A percentile compares a stretch with the other conserved stretches of the same genome.
Conservation (phyloP, 2,797 vertebrate genomes). For the Mus caroli region DNA sequence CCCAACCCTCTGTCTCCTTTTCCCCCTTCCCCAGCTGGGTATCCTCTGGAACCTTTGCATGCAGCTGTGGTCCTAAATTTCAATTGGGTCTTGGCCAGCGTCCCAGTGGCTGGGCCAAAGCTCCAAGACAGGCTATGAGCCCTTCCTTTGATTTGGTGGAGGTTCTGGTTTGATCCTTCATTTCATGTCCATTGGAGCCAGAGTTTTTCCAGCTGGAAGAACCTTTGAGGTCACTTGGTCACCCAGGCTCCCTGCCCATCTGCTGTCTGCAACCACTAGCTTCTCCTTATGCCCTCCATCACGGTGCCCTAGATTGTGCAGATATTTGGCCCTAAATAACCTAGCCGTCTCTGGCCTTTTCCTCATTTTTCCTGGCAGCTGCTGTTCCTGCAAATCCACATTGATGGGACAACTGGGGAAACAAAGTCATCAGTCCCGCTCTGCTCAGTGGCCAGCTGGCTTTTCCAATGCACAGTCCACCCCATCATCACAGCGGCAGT, state of each 20-base stretch:
- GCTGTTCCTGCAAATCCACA: conserved; percentile 67
- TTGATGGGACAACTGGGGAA: conserved; percentile 56
- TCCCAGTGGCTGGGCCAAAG: neutral
- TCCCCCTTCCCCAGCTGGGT: neutral
- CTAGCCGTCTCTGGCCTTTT: neutral
- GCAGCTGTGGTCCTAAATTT: conserved; percentile 4
- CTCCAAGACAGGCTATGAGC: neutral
- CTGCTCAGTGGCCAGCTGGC: neutral
- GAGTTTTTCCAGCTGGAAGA: conserved; percentile 49
- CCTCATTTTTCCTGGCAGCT: conserved; percentile 1
- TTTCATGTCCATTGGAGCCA: neutral
- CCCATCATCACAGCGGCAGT: neutral
- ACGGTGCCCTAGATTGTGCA: neutral
- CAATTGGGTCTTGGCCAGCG: neutral
- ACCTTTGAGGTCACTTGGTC: neutral
- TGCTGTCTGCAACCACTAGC: neutral
- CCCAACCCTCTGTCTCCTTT: neutral
- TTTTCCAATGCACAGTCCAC: neutral
- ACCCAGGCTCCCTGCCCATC: neutral
- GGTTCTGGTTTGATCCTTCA: neutral
- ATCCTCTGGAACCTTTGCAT: neutral
- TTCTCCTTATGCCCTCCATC: neutral
- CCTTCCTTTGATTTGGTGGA: neutral
- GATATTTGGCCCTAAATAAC: conserved; percentile 31
- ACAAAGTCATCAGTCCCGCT: conserved; percentile 60